Evolutionary conservation across 2,797 vertebrate genomes (phyloP).

Genomic region (Diglossa cyanea): DNA sequence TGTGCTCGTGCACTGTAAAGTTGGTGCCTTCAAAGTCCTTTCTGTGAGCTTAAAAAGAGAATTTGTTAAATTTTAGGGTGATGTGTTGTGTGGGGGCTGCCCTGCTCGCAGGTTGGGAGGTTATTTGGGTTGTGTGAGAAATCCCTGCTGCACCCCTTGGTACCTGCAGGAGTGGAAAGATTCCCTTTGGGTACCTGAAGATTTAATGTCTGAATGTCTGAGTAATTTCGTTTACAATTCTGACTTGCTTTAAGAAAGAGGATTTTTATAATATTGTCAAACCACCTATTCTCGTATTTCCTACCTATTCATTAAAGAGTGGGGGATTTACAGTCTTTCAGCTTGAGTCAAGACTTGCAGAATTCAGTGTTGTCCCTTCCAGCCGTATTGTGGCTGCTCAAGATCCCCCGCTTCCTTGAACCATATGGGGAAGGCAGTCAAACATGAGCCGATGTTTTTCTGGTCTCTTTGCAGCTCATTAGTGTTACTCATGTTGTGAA

Average conservation of each 20-base stretch:
- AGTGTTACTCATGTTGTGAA: conserved; percentile 54
- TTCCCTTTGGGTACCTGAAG: not conserved
- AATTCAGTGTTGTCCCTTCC: not conserved
- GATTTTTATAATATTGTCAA: not conserved
- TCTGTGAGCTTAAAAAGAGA: not conserved
- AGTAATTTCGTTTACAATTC: not conserved
- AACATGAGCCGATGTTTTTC: conserved; percentile 21
- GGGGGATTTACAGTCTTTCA: not conserved
- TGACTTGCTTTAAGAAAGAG: not conserved
- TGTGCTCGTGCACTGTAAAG: accelerated
- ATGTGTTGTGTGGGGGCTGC: not conserved
- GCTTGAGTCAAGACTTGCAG: not conserved
- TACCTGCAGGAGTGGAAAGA: not conserved
- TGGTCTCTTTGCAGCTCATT: conserved; percentile 45
- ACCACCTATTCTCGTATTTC: not conserved
- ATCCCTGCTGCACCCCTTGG: accelerated
- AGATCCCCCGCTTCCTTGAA: not conserved
- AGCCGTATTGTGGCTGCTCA: not conserved
- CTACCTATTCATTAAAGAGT: not conserved
- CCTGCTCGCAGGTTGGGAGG: accelerated
- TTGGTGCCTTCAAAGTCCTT: accelerated
- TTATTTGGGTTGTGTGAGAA: not conserved
- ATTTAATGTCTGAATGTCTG: not conserved
- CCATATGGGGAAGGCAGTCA: conserved; percentile 33
- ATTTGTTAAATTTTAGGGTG: not conserved